These are phyloP conservation scores for Triops longicaudatus DNA, from an alignment of 1,140 invertebrate genomes.

Conservation along the genomic window DNA sequence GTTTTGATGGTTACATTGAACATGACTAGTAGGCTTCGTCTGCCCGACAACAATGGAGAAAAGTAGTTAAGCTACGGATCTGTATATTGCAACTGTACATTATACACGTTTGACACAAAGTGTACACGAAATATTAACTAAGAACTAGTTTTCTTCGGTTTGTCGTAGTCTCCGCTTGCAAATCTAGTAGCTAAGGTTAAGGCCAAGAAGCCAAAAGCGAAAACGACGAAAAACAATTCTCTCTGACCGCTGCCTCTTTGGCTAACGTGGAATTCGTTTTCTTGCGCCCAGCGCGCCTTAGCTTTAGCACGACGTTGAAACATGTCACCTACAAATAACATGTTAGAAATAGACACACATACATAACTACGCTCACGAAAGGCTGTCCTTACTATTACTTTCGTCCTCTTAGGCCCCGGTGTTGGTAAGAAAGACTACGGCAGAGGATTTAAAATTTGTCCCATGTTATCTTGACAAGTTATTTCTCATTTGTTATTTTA, in stretches of 20 bases:
- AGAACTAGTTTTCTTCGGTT: background rate
- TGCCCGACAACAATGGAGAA: too few species aligned
- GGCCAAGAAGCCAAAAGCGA: background rate
- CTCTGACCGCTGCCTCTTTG: background rate
- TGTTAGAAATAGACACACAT: background rate
- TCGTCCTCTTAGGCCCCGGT: too few species aligned
- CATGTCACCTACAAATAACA: background rate
- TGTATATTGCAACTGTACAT: constrained; percentile 12
- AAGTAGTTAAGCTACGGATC: background rate
- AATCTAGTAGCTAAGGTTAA: background rate
- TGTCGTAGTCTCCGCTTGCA: background rate
- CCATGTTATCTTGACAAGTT: too few species aligned
- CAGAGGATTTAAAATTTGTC: too few species aligned
- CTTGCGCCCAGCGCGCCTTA: constrained; percentile 34
- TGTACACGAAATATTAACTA: background rate
- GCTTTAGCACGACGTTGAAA: constrained; percentile 36
- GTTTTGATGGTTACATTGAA: too few species aligned
- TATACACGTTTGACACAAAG: background rate
- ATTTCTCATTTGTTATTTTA: too few species aligned
- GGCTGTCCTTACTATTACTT: too few species aligned
- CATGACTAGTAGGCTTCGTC: too few species aligned
- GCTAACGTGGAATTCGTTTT: constrained; percentile 23
- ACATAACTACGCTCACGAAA: too few species aligned
- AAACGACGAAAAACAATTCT: background rate
- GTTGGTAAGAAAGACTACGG: too few species aligned